Base-by-base conservation (phyloP, 2,797 vertebrate genomes). In the Catamblyrhynchus diadema region DNA sequence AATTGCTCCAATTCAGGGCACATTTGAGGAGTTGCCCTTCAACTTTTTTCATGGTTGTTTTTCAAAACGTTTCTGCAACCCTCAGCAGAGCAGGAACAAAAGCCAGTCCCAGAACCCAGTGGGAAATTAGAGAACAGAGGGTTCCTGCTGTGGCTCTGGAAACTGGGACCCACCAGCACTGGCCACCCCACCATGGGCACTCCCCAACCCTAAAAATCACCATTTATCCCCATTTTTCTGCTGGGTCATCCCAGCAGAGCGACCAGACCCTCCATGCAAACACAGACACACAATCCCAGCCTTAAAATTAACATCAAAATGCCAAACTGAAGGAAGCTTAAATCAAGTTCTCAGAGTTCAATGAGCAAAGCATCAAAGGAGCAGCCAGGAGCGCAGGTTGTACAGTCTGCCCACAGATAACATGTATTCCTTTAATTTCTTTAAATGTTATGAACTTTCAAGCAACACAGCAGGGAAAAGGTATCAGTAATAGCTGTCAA, bases 401-500 rank as follows among this genome's bases (percentile, higher is more conserved):
- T 37, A 30, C 90, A 39, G 42, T 9, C 72, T 91, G 66, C 62
- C 70, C 50, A 20, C 1, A 10, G 66, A 39, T 4, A 67, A 17
- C n/a, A 35, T 0, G 11, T 2, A 47, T 12, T 7, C 70, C 78
- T 90, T 93, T 86, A 94, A 94, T 91, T 94, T 90, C 83, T 59
- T 41, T 14, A 78, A 88, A 91, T 59, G 77, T 84, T 88, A 81
- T 53, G 90, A 95, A 94, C 87, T 95, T 91, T 79, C n/a, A 62
- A 75, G 62, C 32, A 53, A 54, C 15, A 21, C 88, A 88, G 80
- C 80, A 57, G 93, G 77, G 82, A 67, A 56, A 88, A 90, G 66
- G 3, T 42, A 50, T 53, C 86, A 42, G 80, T 65, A 90, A 93
- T 13, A 86, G 77, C 83, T 88, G 86, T 86, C 88, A 88, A 65